Evolutionary conservation across 37 sponge, comb jelly and placozoan species (phyloP).

Genomic region (Agelas oroides): DNA sequence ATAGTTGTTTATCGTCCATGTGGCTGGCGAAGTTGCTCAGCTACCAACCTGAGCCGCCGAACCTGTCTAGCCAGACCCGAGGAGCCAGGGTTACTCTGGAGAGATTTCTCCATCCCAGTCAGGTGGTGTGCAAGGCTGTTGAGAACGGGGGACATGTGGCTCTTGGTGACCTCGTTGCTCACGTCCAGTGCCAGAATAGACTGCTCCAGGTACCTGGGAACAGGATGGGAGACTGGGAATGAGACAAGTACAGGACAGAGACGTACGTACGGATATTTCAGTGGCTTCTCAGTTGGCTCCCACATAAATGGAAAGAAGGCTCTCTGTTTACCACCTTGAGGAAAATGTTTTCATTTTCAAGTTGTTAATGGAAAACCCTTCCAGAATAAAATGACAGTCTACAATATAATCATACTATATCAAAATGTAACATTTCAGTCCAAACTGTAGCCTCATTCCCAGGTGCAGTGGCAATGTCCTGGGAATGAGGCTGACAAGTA

Average conservation of each 20-base stretch:
- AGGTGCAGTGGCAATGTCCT: too few relatives aligned
- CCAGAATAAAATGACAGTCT: too few relatives aligned
- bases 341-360: too few relatives aligned
- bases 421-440: too few relatives aligned
- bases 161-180: constrained; percentile 50
- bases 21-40: constrained; percentile 42
- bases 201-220: constrained; percentile 74
- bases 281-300: too few relatives aligned
- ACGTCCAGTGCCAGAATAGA: constrained; percentile 72
- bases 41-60: constrained; percentile 44
- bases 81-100: neutral
- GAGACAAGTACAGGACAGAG: neutral
- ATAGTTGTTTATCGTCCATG: neutral
- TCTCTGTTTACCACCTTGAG: too few relatives aligned
- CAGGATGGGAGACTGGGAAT: neutral
- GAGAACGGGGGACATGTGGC: constrained; percentile 75
- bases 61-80: constrained; percentile 18
- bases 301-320: too few relatives aligned
- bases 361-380: too few relatives aligned
- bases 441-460: too few relatives aligned
- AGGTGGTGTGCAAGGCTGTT: constrained; percentile 49
- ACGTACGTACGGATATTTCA: neutral
- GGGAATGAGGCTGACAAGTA: too few relatives aligned
- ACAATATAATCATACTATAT: too few relatives aligned
- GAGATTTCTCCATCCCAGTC: constrained; percentile 20